A percentile compares a stretch with the other conserved stretches of the same genome.
Evolutionary conservation across 2,888 invertebrate genomes (phyloP).

Genomic region (Calameuta filiformis): DNA sequence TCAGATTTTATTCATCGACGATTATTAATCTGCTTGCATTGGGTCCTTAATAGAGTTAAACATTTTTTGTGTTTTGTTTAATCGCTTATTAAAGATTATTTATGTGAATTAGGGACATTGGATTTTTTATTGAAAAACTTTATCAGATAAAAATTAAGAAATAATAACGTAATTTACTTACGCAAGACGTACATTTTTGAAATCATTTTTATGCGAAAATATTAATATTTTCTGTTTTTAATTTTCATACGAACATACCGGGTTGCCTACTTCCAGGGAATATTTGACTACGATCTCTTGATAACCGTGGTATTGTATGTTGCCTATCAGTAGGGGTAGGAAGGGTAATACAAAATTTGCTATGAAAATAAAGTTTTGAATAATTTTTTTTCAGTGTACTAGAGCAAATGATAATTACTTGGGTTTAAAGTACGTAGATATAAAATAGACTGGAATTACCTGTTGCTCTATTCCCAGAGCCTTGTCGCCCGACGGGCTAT

Average conservation of each 20-base stretch:
- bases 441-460: conserved; percentile 47
- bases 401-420: background rate
- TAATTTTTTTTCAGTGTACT: background rate
- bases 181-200: too few relatives aligned
- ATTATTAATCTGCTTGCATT: background rate
- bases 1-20: background rate
- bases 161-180: too few relatives aligned
- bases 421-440: background rate
- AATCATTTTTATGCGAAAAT: background rate
- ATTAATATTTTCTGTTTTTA: background rate
- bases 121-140: background rate
- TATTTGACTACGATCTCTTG: background rate
- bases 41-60: background rate
- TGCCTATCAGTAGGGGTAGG: background rate
- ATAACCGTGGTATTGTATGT: background rate
- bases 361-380: background rate
- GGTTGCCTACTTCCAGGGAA: background rate
- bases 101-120: background rate
- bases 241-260: background rate
- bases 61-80: background rate
- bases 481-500: conserved; percentile 61
- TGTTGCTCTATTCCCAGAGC: conserved; percentile 64
- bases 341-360: background rate
- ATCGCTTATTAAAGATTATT: background rate
- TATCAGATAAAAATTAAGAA: too few relatives aligned